Base-by-base conservation (phyloP, 2,888 invertebrate genomes). In the Drosophila silvestris region DNA sequence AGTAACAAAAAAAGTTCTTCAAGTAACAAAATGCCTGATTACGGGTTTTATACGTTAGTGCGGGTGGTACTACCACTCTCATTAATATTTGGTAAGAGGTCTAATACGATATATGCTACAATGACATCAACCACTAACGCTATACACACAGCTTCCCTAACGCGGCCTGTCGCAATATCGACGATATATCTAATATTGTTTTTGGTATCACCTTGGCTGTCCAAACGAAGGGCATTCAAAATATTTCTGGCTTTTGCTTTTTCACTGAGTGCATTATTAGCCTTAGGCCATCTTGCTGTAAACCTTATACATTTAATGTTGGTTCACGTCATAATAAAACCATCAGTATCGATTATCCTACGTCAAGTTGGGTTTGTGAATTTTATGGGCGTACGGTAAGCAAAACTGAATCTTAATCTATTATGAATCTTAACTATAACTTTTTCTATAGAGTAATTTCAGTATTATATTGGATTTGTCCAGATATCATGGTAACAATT, bases 121-220 rank as follows among this genome's bases (percentile, higher is more conserved):
- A 16, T n/a, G 3, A 28, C 3, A 3, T 1, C 12, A 32, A 9
- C 1, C 53, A 35, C 26, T 14, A 28, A 37, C 10, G 14, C 16
- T 6, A 28, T 54, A 4, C 0, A 28, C 32, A 5, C 22, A 85
- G 85, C 76, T 32, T 59, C 73, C 3, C 61, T 87, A 14, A 16
- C 61, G 16, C 73, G 85, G 5, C 85, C 85, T 1, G 70, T 77
- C 14, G 78, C 26, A 2, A 19, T 86, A 37, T 86, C 85, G 12
- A 37, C 81, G 54, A 9, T 78, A 4, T 90, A 86, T 56, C 39
- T 82, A 6, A 0, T 66, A 2, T 58, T 85, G 74, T 86, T 90
- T 50, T 71, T 90, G 19, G 2, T 70, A 3, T 69, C 81, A 4
- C 85, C 85, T 2, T 85, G 77, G 77, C 35, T 86, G 9, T 35